Percentiles rank a stretch among this genome's conserved stretches.
phyloP scores from a whole-genome alignment of 2,113 vertebrate genomes.

The Austrofundulus limnaeus region DNA sequence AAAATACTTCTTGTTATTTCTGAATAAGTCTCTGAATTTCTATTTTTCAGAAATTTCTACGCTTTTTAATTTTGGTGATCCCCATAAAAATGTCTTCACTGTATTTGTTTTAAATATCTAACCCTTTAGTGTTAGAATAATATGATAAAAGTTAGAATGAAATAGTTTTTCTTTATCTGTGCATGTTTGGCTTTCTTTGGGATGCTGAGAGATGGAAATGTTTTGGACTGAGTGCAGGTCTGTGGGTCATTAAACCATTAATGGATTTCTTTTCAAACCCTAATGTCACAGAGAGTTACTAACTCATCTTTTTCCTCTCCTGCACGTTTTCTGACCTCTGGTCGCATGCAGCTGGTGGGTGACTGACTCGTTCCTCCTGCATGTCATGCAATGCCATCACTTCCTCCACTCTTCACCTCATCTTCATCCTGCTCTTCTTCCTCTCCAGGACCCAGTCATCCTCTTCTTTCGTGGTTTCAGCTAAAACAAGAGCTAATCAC shows the following conservation, averaged over 20 bases:
- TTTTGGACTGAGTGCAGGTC: conserved; percentile 4
- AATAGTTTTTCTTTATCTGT: conserved; percentile 35
- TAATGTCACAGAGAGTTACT: conserved; percentile 9
- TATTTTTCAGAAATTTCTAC: background rate
- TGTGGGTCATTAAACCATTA: conserved; percentile 7
- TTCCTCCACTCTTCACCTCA: conserved; percentile 46
- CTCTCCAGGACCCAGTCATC: conserved; percentile 76
- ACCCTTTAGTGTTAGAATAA: too few relatives aligned
- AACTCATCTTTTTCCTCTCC: conserved; percentile 3
- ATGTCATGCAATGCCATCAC: conserved; percentile 43
- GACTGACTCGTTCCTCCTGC: conserved; percentile 31
- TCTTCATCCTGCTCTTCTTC: conserved; percentile 66
- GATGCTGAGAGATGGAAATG: conserved; percentile 32
- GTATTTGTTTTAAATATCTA: too few relatives aligned
- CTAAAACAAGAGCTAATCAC: conserved; percentile 70
- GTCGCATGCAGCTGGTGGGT: conserved; percentile 41
- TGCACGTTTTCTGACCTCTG: conserved; percentile 48
- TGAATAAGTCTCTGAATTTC: background rate
- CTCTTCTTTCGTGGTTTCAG: conserved; percentile 82
- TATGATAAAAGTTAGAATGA: background rate
- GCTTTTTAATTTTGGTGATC: background rate
- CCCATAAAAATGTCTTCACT: background rate
- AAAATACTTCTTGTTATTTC: background rate
- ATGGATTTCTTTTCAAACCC: background rate
- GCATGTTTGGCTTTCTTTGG: conserved; percentile 28